Evolutionary conservation across 2,888 invertebrate species (phyloP).

Genomic region (Ctena decussata): DNA sequence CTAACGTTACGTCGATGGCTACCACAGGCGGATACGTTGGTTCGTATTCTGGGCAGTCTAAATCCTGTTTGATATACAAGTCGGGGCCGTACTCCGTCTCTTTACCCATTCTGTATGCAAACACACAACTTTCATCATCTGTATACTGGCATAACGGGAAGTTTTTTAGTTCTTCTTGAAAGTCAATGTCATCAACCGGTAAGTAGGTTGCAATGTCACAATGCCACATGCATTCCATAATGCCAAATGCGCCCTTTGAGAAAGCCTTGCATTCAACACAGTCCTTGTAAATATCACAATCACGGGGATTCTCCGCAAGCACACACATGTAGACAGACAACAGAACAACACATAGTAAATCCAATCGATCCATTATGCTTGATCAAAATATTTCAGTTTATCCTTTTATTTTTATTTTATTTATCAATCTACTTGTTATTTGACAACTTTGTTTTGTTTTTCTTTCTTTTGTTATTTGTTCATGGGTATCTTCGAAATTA

Average conservation of each 20-base stretch:
- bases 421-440: no score
- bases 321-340: background rate
- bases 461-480: no score
- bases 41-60: slow-evolving; percentile 17
- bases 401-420: no score
- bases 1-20: background rate
- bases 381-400: no score
- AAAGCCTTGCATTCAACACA: slow-evolving; percentile 58
- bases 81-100: slow-evolving; percentile 40
- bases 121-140: slow-evolving; percentile 36
- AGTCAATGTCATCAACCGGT: slow-evolving; percentile 21
- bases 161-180: background rate
- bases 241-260: slow-evolving; percentile 33
- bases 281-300: slow-evolving; percentile 46
- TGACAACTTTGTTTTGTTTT: no score
- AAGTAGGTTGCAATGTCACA: slow-evolving; percentile 50
- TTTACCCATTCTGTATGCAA: slow-evolving; percentile 45
- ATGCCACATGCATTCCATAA: slow-evolving; percentile 42
- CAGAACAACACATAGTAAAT: background rate
- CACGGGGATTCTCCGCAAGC: background rate
- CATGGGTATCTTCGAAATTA: no score
- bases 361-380: background rate
- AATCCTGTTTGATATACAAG: slow-evolving; percentile 26
- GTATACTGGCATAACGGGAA: slow-evolving; percentile 22
- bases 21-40: background rate